Evolutionary conservation across 2,113 vertebrate genomes (phyloP), one percentile per base, ranked within the genome.

Genomic region (Ifrita kowaldi): DNA sequence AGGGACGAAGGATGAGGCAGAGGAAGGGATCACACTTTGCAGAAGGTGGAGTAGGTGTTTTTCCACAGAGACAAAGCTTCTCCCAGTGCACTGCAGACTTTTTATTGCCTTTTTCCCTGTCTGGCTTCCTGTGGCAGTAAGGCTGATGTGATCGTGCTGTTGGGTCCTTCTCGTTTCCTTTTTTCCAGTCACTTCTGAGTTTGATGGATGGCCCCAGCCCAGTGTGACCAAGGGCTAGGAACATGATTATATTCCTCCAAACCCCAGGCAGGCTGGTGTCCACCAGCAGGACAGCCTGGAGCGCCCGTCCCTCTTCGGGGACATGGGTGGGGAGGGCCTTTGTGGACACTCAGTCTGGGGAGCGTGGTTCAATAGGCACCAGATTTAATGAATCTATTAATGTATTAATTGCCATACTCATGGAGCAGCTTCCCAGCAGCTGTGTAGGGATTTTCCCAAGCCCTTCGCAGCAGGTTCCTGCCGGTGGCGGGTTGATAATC

Each of bases 131-230:
- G 8, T 80, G 52, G 63, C 57, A 73, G 41, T 42, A 33, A 68
- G 60, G 78, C 78, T 82, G 82, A 47, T 74, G 62, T 4, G 60
- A 30, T 60, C 13, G 0, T 42, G 78, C 60, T 39, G 65, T 87
- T 74, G 7, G 67, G 82, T 87, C 86, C 57, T 75, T 85, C 89
- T 71, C 5, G 3, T 91, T 96, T 84, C 63, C 68, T 90, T 86
- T 71, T 68, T 71, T 65, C 46, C 10, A 1, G 62, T 60, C 47
- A 23, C 67, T 86, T 32, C 32, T 80, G 87, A 94, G 84, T 84
- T 81, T 92, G 93, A 96, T 95, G 91, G 87, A 91, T 92, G 91
- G 26, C 74, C 90, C 71, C 52, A 64, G 78, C 82, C 57, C 0
- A 0, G 3, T 82, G 86, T 95, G 91, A 85, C 94, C 88, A 42